A percentile compares a stretch with the other conserved stretches of the same genome.
Conservation (phyloP, 2,797 vertebrate genomes). For the Lagocephalus sceleratus region DNA sequence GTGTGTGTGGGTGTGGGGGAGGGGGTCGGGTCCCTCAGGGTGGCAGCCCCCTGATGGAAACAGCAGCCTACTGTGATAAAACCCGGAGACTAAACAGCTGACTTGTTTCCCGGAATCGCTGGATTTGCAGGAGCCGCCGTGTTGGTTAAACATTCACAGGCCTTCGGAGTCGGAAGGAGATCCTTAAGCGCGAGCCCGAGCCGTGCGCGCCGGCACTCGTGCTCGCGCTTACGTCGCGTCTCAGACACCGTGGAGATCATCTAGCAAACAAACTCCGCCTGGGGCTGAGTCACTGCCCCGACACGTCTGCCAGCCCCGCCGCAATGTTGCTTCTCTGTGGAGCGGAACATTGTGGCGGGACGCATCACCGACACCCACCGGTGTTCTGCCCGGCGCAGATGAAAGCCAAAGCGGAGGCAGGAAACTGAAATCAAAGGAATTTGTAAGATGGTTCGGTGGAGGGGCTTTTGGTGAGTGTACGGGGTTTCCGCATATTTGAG, state of each 20-base stretch:
- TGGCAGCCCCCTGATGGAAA: no score
- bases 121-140: no score
- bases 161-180: no score
- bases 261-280: slow-evolving; percentile 45
- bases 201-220: no score
- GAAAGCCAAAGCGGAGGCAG: no score
- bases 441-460: slow-evolving; percentile 6
- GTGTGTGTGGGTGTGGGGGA: no score
- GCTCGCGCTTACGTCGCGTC: not conserved
- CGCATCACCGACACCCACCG: not conserved
- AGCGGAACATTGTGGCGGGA: no score
- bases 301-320: slow-evolving; percentile 45
- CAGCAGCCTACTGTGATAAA: slow-evolving; percentile 32
- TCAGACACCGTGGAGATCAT: slow-evolving; percentile 40
- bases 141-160: no score
- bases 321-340: slow-evolving; percentile 29
- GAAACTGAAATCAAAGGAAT: no score
- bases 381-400: no score
- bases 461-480: slow-evolving; percentile 2
- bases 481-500: slow-evolving; percentile 38
- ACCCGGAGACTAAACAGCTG: no score
- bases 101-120: no score
- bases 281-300: slow-evolving; percentile 64
- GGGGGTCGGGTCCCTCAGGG: slow-evolving; percentile 18
- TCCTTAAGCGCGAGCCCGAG: slow-evolving; percentile 1